Conservation (phyloP, 2,888 invertebrate genomes). For the Trissolcus brochymenae region DNA sequence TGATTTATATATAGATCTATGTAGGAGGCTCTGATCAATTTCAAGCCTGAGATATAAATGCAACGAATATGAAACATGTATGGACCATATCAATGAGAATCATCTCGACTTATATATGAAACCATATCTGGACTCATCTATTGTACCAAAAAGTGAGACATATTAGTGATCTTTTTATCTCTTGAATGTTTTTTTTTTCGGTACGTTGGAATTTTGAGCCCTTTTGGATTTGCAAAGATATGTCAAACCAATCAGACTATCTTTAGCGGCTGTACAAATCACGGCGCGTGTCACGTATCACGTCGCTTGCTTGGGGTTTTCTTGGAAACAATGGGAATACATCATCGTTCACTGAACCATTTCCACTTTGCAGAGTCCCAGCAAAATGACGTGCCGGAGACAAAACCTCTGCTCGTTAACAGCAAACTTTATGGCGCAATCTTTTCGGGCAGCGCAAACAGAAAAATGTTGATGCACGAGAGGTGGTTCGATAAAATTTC, state of each 20-base stretch:
- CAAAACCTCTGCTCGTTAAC: not conserved
- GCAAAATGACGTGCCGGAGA: not conserved
- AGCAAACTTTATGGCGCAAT: not conserved
- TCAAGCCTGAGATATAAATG: too few relatives aligned
- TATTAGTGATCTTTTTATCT: too few relatives aligned
- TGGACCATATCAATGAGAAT: too few relatives aligned
- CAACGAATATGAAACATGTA: too few relatives aligned
- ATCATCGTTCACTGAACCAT: slow-evolving; percentile 45
- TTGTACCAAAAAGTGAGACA: too few relatives aligned
- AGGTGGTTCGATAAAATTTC: not conserved
- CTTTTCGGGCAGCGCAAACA: not conserved
- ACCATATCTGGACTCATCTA: too few relatives aligned
- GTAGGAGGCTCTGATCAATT: too few relatives aligned
- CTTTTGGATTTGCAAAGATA: too few relatives aligned
- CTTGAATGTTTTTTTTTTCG: too few relatives aligned
- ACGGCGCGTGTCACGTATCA: slow-evolving; percentile 17
- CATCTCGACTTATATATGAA: too few relatives aligned
- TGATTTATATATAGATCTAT: too few relatives aligned
- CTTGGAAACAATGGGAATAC: slow-evolving; percentile 41
- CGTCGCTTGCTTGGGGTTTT: slow-evolving; percentile 31
- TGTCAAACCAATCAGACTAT: slow-evolving; percentile 15
- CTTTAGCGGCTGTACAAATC: slow-evolving; percentile 31
- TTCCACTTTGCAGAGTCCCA: slow-evolving; percentile 11
- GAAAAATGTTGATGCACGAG: not conserved
- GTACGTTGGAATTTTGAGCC: too few relatives aligned